Base-by-base conservation (phyloP, 2,113 vertebrate species). In the Asarcornis scutulata region DNA sequence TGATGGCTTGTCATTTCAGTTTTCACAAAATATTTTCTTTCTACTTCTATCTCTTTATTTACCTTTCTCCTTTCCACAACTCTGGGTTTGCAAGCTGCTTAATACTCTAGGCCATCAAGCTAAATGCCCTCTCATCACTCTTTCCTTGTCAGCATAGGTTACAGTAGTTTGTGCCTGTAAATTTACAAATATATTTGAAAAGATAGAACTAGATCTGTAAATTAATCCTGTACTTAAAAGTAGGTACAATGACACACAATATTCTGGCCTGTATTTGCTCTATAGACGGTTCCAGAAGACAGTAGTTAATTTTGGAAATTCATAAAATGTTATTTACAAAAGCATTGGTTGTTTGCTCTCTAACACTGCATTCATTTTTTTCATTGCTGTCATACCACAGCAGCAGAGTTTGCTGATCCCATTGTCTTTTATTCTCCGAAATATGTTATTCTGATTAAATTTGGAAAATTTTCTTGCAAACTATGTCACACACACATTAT, bases 1-100 rank as follows among this genome's bases (percentile, higher is more conserved):
- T 92, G 78, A 95, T 92, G 77, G 48, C 64, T 89, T 96, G 94
- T 89, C 86, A 81, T 59, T 89, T 83, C 21, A 42, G 52, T 92
- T 95, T 86, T 93, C 50, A 85, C 48, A 79, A 89, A 58, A 58
- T 79, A 76, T 92, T 95, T 92, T 89, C 44, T 87, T 95, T 89
- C 71, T 82, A 0, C n/a, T 88, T 81, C 29, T 89, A 31, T 90
- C 42, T 81, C n/a, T 88, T 83, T n/a, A 31, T 89, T 82, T 84
- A 46, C 44, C 62, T 73, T 83, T 86, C 42, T 86, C 81, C 74
- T 86, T 91, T 58, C 53, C 27, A 29, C 48, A 86, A 48, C 84
- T 91, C 34, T 64, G 46, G 5, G 22, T 76, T 76, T 92, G 86
- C 38, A 84, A 44, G 78, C 55, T 83, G 4, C 40, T 25, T 55